A percentile compares a stretch with the other conserved stretches of the same genome.
phyloP scores from a whole-genome alignment of 2,888 invertebrate genomes.

The Diarsia rubi region DNA sequence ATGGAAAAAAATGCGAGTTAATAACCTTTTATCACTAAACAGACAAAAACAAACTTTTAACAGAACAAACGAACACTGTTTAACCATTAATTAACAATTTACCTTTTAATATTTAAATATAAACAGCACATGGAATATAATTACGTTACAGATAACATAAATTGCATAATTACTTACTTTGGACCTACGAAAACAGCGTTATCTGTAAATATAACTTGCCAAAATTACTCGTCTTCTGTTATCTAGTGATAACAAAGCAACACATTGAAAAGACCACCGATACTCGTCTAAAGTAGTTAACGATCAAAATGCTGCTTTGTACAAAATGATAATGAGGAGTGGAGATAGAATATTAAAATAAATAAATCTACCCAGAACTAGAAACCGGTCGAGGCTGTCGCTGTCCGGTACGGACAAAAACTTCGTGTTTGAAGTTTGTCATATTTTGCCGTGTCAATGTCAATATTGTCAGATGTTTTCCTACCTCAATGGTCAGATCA shows the following conservation, averaged over 20 bases:
- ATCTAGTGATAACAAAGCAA: slow-evolving; percentile 53
- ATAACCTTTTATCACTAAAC: slow-evolving; percentile 28
- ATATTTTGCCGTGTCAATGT: slow-evolving; percentile 25
- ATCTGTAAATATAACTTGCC: slow-evolving; percentile 60
- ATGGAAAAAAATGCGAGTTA: not conserved
- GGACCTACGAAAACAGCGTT: slow-evolving; percentile 66
- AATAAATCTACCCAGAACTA: slow-evolving; percentile 60
- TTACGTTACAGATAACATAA: slow-evolving; percentile 56
- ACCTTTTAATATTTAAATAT: slow-evolving; percentile 13
- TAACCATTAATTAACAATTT: slow-evolving; percentile 1
- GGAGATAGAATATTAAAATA: slow-evolving; percentile 41
- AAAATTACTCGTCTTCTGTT: slow-evolving; percentile 41
- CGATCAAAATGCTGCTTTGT: slow-evolving; percentile 20
- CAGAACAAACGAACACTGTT: not conserved
- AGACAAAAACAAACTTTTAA: slow-evolving; percentile 18
- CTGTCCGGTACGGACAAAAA: slow-evolving; percentile 38
- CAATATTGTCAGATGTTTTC: too few relatives aligned
- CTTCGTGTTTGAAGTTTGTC: slow-evolving; percentile 23
- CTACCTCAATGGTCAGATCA: too few relatives aligned
- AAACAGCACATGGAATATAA: slow-evolving; percentile 49
- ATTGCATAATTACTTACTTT: slow-evolving; percentile 77
- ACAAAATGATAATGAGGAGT: slow-evolving; percentile 43
- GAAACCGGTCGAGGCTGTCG: slow-evolving; percentile 55
- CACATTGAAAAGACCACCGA: slow-evolving; percentile 32
- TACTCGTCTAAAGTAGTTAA: slow-evolving; percentile 22